These are phyloP conservation scores for Pagetopsis macropterus DNA, from an alignment of 2,797 vertebrate genomes.

Conservation along the genomic window DNA sequence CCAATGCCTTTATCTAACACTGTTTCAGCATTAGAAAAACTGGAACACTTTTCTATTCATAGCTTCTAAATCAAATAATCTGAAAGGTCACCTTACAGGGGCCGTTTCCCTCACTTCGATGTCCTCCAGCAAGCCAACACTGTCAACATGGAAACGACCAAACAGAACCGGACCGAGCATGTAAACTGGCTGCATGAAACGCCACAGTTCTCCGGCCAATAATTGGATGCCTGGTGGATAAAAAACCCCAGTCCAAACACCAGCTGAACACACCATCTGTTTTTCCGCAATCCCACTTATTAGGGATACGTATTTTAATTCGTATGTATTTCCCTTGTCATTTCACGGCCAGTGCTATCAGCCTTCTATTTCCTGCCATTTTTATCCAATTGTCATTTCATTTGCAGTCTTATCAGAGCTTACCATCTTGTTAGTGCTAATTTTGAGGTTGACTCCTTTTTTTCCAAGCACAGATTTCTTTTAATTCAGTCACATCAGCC, in stretches of 20 bases:
- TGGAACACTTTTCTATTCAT: slow-evolving; percentile 8
- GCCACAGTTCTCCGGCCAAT: slow-evolving; percentile 56
- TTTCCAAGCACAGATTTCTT: rapidly evolving
- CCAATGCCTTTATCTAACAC: not conserved
- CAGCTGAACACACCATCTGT: slow-evolving; percentile 77
- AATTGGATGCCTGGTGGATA: slow-evolving; percentile 65
- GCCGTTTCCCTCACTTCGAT: slow-evolving; percentile 2
- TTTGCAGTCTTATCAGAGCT: slow-evolving; percentile 16
- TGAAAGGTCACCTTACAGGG: slow-evolving; percentile 15
- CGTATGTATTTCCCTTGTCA: slow-evolving; percentile 57
- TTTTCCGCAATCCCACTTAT: slow-evolving; percentile 59
- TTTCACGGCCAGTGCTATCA: slow-evolving; percentile 16
- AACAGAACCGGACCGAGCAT: slow-evolving; percentile 44
- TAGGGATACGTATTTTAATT: slow-evolving; percentile 60
- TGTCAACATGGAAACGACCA: slow-evolving; percentile 36
- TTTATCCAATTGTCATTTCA: slow-evolving; percentile 25
- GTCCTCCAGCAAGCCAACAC: slow-evolving; percentile 24
- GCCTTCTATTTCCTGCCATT: slow-evolving; percentile 7
- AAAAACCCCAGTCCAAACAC: slow-evolving; percentile 59
- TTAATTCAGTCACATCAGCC: slow-evolving; percentile 6
- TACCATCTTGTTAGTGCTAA: slow-evolving; percentile 11
- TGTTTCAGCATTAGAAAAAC: not conserved
- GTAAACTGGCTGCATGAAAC: slow-evolving; percentile 49
- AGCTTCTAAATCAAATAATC: not conserved
- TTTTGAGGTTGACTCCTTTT: not conserved